Evolutionary conservation across 2,113 vertebrate species (phyloP), one percentile per base, ranked within the genome.

Genomic region (Alaudala cheleensis): DNA sequence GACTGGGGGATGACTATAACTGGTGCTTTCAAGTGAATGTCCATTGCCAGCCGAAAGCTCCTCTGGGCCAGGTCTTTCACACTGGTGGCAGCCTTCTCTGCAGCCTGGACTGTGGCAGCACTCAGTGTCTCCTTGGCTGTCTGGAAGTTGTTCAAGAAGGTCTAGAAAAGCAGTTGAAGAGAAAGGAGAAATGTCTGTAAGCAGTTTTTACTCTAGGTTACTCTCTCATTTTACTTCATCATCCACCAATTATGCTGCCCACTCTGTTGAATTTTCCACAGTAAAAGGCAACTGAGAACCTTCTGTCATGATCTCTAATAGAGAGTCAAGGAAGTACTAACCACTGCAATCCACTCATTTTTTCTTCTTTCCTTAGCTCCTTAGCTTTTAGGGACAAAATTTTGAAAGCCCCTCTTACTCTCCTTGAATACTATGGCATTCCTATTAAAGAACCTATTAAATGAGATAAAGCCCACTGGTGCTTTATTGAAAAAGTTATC

Each of bases 1-100:
- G 99, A 99, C 97, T 99, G 98, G 0, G 99, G 99, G 84, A 99
- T 94, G 56, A 99, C 89, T 92, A 99, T 98, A 61, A 99, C 98
- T 1, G 99, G 99, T 3, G 99, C 99, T 97, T 99, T 99, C 88
- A 99, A 96, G 81, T 98, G 92, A 92, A 99, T 97, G 91, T 98
- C 98, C 97, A 99, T 94, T 5, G 98, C 98, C 61, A 99, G 97
- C 9, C 99, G 98, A 65, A 99, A 99, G 77, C 99, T 99, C 97
- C 99, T 99, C 92, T 98, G 98, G n/a, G 99, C 98, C 12, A 99
- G 97, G 64, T 98, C 99, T 29, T 98, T 98, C 45, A 99, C 98
- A 8, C 99, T 99, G 47, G 98, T 99, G 19, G 99, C 99, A 14
- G 98, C 98, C 79, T 98, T 98, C 73, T 99, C 98, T 28, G 98